Conservation (phyloP, 2,797 vertebrate species). For the Poeciliopsis paucimaculata region DNA sequence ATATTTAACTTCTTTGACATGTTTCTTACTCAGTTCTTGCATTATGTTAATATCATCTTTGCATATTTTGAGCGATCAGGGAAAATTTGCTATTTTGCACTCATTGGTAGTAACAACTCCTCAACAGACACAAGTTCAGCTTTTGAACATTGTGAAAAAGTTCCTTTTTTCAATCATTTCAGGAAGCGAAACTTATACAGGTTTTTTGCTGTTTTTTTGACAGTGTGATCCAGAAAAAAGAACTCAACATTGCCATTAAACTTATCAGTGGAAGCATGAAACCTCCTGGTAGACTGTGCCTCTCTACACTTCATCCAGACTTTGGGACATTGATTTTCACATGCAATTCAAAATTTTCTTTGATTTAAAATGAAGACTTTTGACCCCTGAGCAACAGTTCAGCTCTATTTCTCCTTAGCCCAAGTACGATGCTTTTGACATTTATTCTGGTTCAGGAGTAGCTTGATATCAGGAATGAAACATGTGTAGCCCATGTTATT, state of each 20-base stretch:
- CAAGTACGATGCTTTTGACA: too few species aligned
- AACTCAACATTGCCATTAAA: too few species aligned
- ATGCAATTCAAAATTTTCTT: neutral
- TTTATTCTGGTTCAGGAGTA: too few species aligned
- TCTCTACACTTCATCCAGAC: too few species aligned
- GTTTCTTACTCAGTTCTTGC: neutral
- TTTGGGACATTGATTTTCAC: neutral
- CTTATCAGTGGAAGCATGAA: too few species aligned
- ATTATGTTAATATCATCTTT: neutral
- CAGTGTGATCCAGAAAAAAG: too few species aligned
- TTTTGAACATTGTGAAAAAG: neutral
- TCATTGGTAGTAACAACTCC: neutral
- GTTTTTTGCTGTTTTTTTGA: too few species aligned
- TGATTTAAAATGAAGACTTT: neutral
- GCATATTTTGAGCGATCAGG: neutral
- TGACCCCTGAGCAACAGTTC: too few species aligned
- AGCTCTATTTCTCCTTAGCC: too few species aligned
- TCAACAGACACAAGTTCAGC: neutral
- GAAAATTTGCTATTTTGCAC: neutral
- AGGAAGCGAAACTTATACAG: neutral
- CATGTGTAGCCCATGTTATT: neutral
- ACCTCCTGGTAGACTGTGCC: too few species aligned
- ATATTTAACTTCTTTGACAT: neutral
- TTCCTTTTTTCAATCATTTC: neutral
- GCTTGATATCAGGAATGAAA: neutral